Base-by-base conservation (phyloP, 2,113 vertebrate genomes). In the Perccottus glenii region DNA sequence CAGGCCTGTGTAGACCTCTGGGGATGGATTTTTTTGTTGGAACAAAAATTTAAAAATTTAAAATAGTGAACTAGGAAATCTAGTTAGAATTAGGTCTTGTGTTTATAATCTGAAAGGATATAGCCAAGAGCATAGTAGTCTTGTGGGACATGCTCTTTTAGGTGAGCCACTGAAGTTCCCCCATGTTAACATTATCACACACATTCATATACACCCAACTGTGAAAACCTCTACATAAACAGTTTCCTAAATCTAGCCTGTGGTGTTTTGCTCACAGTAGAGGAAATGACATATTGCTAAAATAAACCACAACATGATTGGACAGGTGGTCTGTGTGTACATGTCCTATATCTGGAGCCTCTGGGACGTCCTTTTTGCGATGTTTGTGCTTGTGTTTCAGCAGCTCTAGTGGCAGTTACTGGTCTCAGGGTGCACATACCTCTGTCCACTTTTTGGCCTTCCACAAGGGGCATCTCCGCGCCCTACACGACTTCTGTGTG, bases 381-480 rank as follows among this genome's bases (percentile, higher is more conserved):
- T 66, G 71, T 81, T 81, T 82, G 72, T 43, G 59, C 55, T 69
- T 19, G 60, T 46, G 59, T 62, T 49, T 70, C 72, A 73, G 80
- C 74, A 56, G 70, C 49, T 35, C 51, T 64, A 42, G 55, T 36
- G 15, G 40, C 59, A 53, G 64, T 78, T 51, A 53, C 64, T 53
- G 53, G 67, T 62, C 42, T 15, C 7, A 1, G 0, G 49, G 12
- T 46, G 59, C 49, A 83, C 92, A 67, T 93, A 98, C 97, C 93
- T 94, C 91, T 46, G 84, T 92, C 97, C 97, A 99, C 68, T 75
- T 92, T 67, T 88, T 94, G 75, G 90, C 85, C 84, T 96, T 98
- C 97, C 97, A 99, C 67, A 78, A 65, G 82, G 97, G 95, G 60
- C 97, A 99, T 74, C 94, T 91, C 76, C 70, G 88, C 14, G 90